phyloP scores from a whole-genome alignment of 1,140 invertebrate genomes.

The Solenopsis fugax region DNA sequence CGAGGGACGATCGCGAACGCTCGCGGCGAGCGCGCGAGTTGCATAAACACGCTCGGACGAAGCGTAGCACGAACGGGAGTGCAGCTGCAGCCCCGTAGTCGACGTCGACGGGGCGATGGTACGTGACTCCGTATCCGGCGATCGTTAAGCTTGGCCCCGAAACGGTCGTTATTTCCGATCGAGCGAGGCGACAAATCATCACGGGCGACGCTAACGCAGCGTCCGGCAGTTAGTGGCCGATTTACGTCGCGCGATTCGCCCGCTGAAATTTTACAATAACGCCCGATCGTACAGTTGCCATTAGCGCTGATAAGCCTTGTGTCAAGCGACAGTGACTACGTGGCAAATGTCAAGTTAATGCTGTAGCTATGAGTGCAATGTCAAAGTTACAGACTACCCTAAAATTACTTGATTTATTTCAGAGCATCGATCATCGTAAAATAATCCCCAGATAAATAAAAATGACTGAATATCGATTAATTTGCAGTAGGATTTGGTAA shows the following conservation, averaged over 20 bases:
- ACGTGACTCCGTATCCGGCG: constrained; percentile 58
- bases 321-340: not conserved
- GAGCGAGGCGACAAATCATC: constrained; percentile 64
- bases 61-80: constrained; percentile 53
- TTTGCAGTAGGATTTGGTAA: not conserved
- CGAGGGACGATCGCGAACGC: constrained; percentile 55
- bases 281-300: constrained; percentile 7
- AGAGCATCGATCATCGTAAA: not conserved
- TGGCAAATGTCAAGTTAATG: not conserved
- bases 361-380: not conserved
- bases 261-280: constrained; percentile 44
- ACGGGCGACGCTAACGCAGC: constrained; percentile 12
- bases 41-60: constrained; percentile 78
- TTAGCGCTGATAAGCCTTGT: constrained; percentile 7
- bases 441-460: not conserved
- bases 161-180: constrained; percentile 64
- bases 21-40: constrained; percentile 70
- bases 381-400: not conserved
- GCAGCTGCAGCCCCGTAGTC: constrained; percentile 13
- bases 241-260: constrained; percentile 46
- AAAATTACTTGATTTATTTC: not conserved
- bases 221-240: constrained; percentile 44
- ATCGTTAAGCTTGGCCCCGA: constrained; percentile 56
- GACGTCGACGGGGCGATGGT: constrained; percentile 25
- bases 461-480: not conserved